phyloP scores from a whole-genome alignment of 2,113 vertebrate genomes.

The Phainopepla nitens region DNA sequence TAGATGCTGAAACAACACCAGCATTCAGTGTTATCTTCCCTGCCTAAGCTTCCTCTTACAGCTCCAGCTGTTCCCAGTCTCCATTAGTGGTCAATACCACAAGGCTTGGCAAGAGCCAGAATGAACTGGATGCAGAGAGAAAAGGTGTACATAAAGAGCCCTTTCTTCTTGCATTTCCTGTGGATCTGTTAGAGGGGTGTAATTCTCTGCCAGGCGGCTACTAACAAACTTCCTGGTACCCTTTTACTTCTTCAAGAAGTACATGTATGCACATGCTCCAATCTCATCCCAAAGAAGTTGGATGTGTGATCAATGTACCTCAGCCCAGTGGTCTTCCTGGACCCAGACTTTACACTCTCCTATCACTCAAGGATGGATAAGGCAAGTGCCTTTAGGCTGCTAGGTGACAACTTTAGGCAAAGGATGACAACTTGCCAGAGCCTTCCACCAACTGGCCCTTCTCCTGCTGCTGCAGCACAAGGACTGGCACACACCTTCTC shows the following conservation, averaged over 20 bases:
- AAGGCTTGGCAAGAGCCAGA: neutral
- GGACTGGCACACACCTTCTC: neutral
- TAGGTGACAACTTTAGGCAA: neutral
- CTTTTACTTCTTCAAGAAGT: neutral
- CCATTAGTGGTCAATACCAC: neutral
- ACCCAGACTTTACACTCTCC: neutral
- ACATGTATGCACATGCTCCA: neutral
- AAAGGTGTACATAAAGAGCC: neutral
- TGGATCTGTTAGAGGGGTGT: neutral
- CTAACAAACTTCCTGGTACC: neutral
- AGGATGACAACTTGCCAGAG: neutral
- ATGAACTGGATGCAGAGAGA: neutral
- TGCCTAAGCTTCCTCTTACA: neutral
- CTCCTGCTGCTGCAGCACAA: neutral
- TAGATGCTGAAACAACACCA: neutral
- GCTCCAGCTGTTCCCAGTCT: neutral
- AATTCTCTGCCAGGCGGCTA: neutral
- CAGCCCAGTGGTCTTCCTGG: neutral
- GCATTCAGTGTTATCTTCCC: fast-evolving
- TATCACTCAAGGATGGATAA: neutral
- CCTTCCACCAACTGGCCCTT: neutral
- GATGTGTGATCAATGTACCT: neutral
- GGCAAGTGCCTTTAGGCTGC: neutral
- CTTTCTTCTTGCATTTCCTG: neutral
- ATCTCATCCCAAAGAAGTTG: neutral